Conservation (phyloP, 2,888 invertebrate genomes). For the Epistrophe grossulariae region DNA sequence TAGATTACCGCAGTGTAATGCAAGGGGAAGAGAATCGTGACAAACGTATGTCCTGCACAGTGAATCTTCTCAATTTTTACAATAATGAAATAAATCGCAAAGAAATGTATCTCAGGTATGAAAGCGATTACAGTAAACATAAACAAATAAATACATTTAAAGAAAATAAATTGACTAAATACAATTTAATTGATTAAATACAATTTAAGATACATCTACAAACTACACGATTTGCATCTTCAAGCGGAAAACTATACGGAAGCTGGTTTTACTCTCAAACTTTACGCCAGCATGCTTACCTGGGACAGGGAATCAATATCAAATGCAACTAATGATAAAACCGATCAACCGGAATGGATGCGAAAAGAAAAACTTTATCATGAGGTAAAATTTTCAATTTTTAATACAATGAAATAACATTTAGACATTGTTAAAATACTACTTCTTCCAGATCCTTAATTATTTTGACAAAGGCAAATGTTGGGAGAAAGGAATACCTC, state of each 20-base stretch:
- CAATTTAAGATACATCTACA: conserved; percentile 92
- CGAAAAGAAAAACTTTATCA: conserved; percentile 95
- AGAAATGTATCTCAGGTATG: conserved; percentile 93
- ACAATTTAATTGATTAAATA: no score
- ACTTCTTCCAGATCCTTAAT: conserved; percentile 89
- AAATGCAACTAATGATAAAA: conserved; percentile 87
- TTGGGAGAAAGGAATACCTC: conserved; percentile 97
- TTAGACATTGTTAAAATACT: not conserved
- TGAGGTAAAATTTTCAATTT: conserved; percentile 81
- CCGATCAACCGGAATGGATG: conserved; percentile 93
- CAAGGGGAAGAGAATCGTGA: conserved; percentile 97
- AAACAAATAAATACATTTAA: not conserved
- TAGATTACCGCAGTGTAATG: conserved; percentile 97
- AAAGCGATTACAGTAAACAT: not conserved
- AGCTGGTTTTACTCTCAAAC: conserved; percentile 96
- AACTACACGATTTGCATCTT: conserved; percentile 95
- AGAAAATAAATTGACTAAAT: no score
- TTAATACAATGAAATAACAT: not conserved
- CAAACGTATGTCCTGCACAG: conserved; percentile 98
- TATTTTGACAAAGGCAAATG: conserved; percentile 98
- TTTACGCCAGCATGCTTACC: conserved; percentile 95
- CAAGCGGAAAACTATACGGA: conserved; percentile 97
- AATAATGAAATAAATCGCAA: conserved; percentile 97
- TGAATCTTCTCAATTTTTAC: conserved; percentile 97
- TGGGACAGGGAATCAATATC: conserved; percentile 90